Conservation (phyloP, 2,113 vertebrate species). For the Rafetus swinhoei region DNA sequence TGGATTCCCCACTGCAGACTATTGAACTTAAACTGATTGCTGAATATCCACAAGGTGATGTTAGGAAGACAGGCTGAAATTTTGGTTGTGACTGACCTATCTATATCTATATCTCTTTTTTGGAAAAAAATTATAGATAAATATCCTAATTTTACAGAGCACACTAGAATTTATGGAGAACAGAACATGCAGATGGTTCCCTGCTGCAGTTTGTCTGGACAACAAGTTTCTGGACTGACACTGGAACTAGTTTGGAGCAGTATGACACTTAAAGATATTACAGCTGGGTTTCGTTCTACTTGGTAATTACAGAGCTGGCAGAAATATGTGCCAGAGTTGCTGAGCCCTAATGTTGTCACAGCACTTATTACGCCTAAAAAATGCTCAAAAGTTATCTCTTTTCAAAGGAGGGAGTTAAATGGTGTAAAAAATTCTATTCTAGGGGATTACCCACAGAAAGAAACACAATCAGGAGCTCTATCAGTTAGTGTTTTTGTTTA, state of each 20-base stretch:
- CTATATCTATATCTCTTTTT: too few relatives aligned
- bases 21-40: too few relatives aligned
- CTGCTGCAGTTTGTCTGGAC: background rate
- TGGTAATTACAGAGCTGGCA: background rate
- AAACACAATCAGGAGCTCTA: background rate
- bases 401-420: background rate
- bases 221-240: background rate
- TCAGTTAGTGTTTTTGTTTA: background rate
- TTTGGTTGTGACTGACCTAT: too few relatives aligned
- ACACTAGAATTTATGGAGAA: background rate
- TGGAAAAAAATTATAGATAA: background rate
- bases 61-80: too few relatives aligned
- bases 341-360: background rate
- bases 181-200: background rate
- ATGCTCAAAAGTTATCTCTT: background rate
- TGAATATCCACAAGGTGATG: too few relatives aligned
- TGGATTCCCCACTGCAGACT: too few relatives aligned
- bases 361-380: background rate
- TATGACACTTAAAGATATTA: rapidly evolving
- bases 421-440: background rate
- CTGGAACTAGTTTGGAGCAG: background rate
- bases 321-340: background rate
- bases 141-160: background rate
- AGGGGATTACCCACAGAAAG: background rate
- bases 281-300: background rate